Evolutionary conservation across 1,140 invertebrate species (phyloP).

Genomic region (Drosophila arawakana): DNA sequence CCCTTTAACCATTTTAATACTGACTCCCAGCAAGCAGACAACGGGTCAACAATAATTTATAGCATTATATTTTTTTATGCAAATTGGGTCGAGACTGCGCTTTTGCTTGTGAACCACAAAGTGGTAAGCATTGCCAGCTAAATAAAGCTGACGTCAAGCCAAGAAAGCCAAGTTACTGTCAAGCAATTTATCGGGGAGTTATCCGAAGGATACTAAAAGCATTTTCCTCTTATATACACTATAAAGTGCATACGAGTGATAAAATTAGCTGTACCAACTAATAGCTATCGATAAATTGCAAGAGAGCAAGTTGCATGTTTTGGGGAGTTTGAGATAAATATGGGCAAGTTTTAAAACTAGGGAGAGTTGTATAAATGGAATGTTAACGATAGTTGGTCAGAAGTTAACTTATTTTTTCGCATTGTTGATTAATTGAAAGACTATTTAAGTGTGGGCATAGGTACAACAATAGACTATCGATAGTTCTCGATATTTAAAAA

Average conservation of each 20-base stretch:
- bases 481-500: no score
- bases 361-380: no score
- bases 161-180: slow-evolving; percentile 4
- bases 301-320: no score
- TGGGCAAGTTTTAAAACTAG: no score
- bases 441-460: no score
- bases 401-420: no score
- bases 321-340: no score
- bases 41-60: slow-evolving; percentile 54
- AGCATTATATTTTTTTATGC: slow-evolving; percentile 46
- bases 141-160: slow-evolving; percentile 6
- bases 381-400: no score
- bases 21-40: slow-evolving; percentile 3
- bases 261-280: not conserved
- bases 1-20: slow-evolving; percentile 10
- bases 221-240: not conserved
- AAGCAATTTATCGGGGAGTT: slow-evolving; percentile 1
- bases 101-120: slow-evolving; percentile 10
- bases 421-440: no score
- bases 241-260: not conserved
- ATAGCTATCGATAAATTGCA: not conserved
- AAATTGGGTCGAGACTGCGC: slow-evolving; percentile 50
- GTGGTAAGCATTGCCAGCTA: not conserved
- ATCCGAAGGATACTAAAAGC: slow-evolving; percentile 2
- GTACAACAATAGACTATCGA: no score